These are phyloP conservation scores for Meghimatium bilineatum DNA, from an alignment of 2,888 invertebrate species.

Conservation along the genomic window DNA sequence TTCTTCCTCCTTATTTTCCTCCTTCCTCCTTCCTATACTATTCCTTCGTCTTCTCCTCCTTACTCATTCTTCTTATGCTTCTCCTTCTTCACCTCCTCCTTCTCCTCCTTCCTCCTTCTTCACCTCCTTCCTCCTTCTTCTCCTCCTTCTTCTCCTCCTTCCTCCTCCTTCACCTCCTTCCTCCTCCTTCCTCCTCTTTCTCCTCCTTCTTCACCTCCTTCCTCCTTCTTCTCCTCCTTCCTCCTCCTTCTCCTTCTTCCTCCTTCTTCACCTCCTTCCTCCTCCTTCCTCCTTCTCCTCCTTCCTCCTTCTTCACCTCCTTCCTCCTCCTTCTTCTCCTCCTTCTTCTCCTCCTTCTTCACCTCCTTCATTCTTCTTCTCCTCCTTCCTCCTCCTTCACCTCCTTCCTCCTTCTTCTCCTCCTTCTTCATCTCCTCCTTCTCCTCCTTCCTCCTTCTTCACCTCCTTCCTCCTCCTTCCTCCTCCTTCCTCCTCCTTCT, in stretches of 20 bases:
- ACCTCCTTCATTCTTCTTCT: neutral
- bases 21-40: neutral
- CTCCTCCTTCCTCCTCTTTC: conserved; percentile 20
- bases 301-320: neutral
- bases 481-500: conserved; percentile 9
- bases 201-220: neutral
- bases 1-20: neutral
- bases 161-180: conserved; percentile 16
- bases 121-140: conserved; percentile 14
- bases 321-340: neutral
- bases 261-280: conserved; percentile 5
- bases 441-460: conserved; percentile 17
- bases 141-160: conserved; percentile 17
- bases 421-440: neutral
- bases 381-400: neutral
- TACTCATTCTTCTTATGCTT: neutral
- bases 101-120: neutral
- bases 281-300: neutral
- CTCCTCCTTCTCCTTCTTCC: conserved; percentile 2
- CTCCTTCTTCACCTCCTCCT: neutral
- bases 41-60: neutral
- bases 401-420: neutral
- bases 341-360: neutral
- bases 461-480: conserved; percentile 12
- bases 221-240: neutral